Percentiles rank a stretch among this genome's conserved stretches.
phyloP scores from a whole-genome alignment of 2,797 vertebrate species.

The Alauda arvensis region DNA sequence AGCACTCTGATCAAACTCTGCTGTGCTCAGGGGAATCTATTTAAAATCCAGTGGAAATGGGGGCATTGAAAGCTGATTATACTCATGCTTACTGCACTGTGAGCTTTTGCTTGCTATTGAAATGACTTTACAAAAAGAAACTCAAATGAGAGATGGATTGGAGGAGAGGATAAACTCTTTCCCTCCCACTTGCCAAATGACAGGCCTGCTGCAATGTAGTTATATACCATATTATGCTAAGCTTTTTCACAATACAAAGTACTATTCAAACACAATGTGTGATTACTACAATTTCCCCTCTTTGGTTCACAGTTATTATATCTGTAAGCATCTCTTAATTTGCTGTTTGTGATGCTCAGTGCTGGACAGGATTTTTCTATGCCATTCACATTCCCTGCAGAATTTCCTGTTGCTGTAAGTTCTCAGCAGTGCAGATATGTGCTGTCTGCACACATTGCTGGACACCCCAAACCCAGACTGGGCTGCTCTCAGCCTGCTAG shows the following conservation, averaged over 20 bases:
- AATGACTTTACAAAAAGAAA: slow-evolving; percentile 19
- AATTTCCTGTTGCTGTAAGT: neutral
- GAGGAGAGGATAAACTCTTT: neutral
- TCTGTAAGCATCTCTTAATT: slow-evolving; percentile 25
- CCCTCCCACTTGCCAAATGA: slow-evolving; percentile 15
- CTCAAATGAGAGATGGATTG: neutral
- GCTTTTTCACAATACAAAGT: slow-evolving; percentile 30
- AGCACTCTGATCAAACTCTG: neutral
- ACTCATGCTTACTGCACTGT: neutral
- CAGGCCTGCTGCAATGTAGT: neutral
- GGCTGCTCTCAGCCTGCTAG: neutral
- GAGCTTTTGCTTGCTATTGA: neutral
- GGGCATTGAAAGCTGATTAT: neutral
- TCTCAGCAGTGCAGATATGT: neutral
- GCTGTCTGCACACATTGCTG: too few species aligned
- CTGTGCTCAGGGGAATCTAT: neutral
- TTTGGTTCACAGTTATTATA: neutral
- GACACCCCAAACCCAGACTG: neutral
- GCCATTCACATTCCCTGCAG: neutral
- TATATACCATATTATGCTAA: neutral
- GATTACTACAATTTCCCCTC: slow-evolving; percentile 33
- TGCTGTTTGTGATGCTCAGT: neutral
- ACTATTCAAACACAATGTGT: slow-evolving; percentile 29
- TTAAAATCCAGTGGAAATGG: neutral
- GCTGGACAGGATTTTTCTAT: slow-evolving; percentile 5